phyloP scores from a whole-genome alignment of 2,113 vertebrate genomes.

The Cheirogaleus medius region DNA sequence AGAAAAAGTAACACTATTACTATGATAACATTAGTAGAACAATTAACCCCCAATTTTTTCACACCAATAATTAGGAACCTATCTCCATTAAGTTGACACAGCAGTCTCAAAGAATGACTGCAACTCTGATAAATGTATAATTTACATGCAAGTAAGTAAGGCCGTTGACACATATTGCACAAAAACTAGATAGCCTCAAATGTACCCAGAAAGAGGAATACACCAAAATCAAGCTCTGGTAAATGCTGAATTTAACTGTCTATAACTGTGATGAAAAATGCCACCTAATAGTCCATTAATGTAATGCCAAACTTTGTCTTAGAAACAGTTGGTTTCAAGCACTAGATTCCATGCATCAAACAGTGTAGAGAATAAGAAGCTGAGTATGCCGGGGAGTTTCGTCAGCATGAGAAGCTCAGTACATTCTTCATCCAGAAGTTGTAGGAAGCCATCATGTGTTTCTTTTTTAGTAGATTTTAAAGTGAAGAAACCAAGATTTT shows the following conservation, averaged over 20 bases:
- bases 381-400: background rate
- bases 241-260: background rate
- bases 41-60: background rate
- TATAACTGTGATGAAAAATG: background rate
- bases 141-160: background rate
- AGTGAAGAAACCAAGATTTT: slow-evolving; percentile 34
- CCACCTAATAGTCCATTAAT: background rate
- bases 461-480: background rate
- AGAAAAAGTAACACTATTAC: background rate
- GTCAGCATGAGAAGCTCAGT: background rate
- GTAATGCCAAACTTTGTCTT: background rate
- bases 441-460: slow-evolving; percentile 32
- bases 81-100: background rate
- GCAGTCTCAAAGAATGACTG: background rate
- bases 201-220: background rate
- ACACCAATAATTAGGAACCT: background rate
- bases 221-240: background rate
- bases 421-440: slow-evolving; percentile 6
- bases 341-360: background rate
- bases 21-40: background rate
- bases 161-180: background rate
- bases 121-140: background rate
- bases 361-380: background rate
- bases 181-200: background rate
- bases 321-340: background rate